phyloP scores from a whole-genome alignment of 2,797 vertebrate genomes.

The Echeneis naucrates region DNA sequence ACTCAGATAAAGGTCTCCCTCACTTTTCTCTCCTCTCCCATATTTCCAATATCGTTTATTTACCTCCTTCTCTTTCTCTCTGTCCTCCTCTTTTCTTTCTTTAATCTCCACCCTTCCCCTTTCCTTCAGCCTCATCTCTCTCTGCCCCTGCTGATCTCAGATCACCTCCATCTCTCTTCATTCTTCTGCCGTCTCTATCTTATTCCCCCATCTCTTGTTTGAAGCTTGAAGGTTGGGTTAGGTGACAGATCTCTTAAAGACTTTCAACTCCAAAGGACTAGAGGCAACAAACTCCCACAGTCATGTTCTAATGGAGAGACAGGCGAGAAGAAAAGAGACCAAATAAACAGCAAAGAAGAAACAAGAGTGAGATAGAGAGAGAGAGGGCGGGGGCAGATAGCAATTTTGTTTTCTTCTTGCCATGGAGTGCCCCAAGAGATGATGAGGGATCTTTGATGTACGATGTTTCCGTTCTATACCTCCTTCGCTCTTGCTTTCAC shows the following conservation, averaged over 20 bases:
- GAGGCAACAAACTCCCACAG: slow-evolving; percentile 65
- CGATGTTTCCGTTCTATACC: slow-evolving; percentile 63
- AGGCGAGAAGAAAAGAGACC: slow-evolving; percentile 55
- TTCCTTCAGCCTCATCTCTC: slow-evolving; percentile 29
- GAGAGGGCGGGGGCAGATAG: slow-evolving; percentile 40
- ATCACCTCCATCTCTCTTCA: slow-evolving; percentile 51
- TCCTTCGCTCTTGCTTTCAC: slow-evolving; percentile 30
- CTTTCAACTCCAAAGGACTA: slow-evolving; percentile 77
- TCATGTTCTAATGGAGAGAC: slow-evolving; percentile 65
- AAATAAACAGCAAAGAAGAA: slow-evolving; percentile 55
- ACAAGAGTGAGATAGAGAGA: slow-evolving; percentile 32
- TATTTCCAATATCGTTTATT: slow-evolving; percentile 16
- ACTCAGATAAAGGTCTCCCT: background rate
- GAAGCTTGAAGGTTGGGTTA: slow-evolving; percentile 55
- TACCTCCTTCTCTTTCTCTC: background rate
- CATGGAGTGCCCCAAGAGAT: slow-evolving; percentile 74
- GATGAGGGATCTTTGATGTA: slow-evolving; percentile 79
- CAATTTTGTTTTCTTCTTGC: slow-evolving; percentile 74
- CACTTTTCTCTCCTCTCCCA: background rate
- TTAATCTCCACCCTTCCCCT: slow-evolving; percentile 35
- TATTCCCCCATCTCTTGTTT: slow-evolving; percentile 58
- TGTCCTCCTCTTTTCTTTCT: slow-evolving; percentile 9
- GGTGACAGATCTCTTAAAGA: slow-evolving; percentile 69
- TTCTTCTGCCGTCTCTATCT: slow-evolving; percentile 56
- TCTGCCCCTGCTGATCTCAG: slow-evolving; percentile 46